These are phyloP conservation scores for Notarius lentiginosus DNA, from an alignment of 2,113 vertebrate genomes.

Conservation along the genomic window DNA sequence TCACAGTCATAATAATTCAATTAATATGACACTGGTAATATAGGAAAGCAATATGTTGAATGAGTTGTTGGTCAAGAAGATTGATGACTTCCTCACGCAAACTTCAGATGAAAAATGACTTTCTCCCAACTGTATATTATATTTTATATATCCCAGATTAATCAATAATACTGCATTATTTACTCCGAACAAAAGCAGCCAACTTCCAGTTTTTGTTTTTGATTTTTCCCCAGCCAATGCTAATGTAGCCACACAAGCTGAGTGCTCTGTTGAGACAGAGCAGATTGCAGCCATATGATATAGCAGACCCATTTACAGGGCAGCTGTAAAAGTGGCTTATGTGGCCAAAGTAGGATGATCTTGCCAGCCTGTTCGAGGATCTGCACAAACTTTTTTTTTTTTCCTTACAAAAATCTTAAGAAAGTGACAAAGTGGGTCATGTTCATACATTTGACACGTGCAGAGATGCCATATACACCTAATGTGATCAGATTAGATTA, in stretches of 20 bases:
- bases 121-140: background rate
- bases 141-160: background rate
- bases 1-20: background rate
- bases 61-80: background rate
- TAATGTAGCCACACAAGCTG: constrained; percentile 42
- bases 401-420: constrained; percentile 34
- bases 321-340: constrained; percentile 45
- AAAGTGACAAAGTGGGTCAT: constrained; percentile 3
- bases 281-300: constrained; percentile 41
- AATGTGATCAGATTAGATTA: background rate
- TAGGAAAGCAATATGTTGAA: background rate
- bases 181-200: background rate
- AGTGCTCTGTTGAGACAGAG: constrained; percentile 35
- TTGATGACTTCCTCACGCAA: background rate
- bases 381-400: constrained; percentile 40
- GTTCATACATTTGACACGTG: constrained; percentile 37
- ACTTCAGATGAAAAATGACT: background rate
- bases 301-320: constrained; percentile 41
- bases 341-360: constrained; percentile 47
- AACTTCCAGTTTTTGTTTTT: constrained; percentile 40
- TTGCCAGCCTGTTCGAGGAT: constrained; percentile 36
- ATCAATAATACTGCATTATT: constrained; percentile 3
- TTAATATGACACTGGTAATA: background rate
- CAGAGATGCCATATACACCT: constrained; percentile 40
- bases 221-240: constrained; percentile 37